phyloP scores from a whole-genome alignment of 1,140 invertebrate genomes.

The Philotrypesis tridentata region DNA sequence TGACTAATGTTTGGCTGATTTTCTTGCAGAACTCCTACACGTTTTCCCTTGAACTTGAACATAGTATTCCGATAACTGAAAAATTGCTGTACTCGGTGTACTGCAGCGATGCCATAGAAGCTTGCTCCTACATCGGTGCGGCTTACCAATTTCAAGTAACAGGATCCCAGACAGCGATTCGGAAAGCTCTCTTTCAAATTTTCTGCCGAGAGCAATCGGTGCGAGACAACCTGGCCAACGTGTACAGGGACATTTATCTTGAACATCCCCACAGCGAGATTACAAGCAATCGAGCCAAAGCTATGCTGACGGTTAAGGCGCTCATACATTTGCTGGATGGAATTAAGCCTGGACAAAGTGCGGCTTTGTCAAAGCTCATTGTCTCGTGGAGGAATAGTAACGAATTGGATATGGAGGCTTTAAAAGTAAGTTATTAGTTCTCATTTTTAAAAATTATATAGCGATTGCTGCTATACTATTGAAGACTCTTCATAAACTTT shows the following conservation, averaged over 20 bases:
- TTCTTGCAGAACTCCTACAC: conserved; percentile 76
- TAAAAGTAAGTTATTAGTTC: conserved; percentile 61
- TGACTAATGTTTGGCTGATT: too few relatives aligned
- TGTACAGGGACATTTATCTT: conserved; percentile 80
- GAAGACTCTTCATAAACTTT: conserved; percentile 55
- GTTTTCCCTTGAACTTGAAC: conserved; percentile 81
- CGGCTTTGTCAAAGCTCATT: conserved; percentile 83
- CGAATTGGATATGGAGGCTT: conserved; percentile 74
- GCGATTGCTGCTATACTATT: background rate
- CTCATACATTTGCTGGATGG: conserved; percentile 75
- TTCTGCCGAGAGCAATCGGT: conserved; percentile 77
- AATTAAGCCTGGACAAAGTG: conserved; percentile 77
- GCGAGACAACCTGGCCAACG: conserved; percentile 76
- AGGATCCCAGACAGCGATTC: conserved; percentile 81
- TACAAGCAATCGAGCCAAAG: conserved; percentile 60
- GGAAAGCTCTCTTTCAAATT: conserved; percentile 83
- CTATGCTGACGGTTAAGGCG: conserved; percentile 54
- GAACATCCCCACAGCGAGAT: conserved; percentile 51
- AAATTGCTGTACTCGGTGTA: conserved; percentile 84
- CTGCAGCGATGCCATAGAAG: conserved; percentile 86
- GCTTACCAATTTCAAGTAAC: conserved; percentile 87
- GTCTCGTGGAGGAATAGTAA: conserved; percentile 78
- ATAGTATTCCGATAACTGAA: conserved; percentile 81
- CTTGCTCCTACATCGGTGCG: conserved; percentile 88
- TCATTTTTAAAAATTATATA: background rate